These are phyloP conservation scores for Calcarius lapponicus DNA, from an alignment of 2,797 vertebrate species.

Conservation along the genomic window DNA sequence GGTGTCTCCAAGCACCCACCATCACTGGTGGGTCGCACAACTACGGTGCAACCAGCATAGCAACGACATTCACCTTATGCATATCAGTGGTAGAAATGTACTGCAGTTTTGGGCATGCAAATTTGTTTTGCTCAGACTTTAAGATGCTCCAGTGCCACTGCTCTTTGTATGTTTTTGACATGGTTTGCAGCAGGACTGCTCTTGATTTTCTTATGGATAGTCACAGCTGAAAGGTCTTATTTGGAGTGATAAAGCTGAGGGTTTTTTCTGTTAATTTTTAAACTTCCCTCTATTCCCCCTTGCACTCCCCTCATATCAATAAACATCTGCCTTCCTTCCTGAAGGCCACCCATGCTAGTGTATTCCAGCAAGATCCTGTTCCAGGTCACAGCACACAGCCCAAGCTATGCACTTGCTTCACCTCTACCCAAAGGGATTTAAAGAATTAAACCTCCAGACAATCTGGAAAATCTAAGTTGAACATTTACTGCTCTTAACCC, in stretches of 20 bases:
- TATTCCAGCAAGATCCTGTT: conserved; percentile 72
- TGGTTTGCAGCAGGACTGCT: background rate
- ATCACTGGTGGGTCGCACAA: accelerated
- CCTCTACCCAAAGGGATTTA: conserved; percentile 40
- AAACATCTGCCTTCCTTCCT: conserved; percentile 36
- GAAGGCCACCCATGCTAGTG: conserved; percentile 48
- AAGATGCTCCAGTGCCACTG: background rate
- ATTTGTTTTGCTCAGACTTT: background rate
- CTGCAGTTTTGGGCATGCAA: background rate
- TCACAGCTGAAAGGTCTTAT: conserved; percentile 29
- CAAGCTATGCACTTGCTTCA: conserved; percentile 18
- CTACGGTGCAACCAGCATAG: background rate
- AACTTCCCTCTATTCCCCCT: background rate
- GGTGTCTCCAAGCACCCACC: background rate
- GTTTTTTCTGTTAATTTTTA: conserved; percentile 70
- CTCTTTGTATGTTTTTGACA: background rate
- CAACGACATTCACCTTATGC: background rate
- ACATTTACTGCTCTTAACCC: conserved; percentile 74
- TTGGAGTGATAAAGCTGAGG: conserved; percentile 14
- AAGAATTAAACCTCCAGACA: conserved; percentile 65
- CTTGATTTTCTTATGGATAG: conserved; percentile 22
- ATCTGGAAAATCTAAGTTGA: conserved; percentile 74
- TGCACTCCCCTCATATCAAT: background rate
- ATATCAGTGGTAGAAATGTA: background rate
- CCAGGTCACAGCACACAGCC: conserved; percentile 28